These are phyloP conservation scores for Megathymus violae DNA, from an alignment of 1,140 invertebrate genomes.

Conservation along the genomic window DNA sequence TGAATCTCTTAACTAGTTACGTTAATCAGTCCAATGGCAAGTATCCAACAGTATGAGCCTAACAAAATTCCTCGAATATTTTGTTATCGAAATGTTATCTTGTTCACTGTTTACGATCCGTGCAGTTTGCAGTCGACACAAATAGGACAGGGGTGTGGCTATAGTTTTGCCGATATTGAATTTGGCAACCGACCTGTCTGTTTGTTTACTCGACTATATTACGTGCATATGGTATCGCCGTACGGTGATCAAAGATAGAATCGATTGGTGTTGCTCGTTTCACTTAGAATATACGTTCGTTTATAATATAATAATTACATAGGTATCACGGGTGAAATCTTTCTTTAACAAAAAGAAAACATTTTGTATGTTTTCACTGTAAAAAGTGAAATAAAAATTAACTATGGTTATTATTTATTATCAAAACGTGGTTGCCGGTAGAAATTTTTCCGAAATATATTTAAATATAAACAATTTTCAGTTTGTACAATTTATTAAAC, in stretches of 20 bases:
- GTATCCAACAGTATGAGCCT: constrained; percentile 1
- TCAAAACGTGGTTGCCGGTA: no score
- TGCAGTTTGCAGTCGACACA: constrained; percentile 12
- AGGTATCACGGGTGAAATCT: not conserved
- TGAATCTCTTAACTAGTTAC: not conserved
- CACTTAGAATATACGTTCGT: not conserved
- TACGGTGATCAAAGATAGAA: not conserved
- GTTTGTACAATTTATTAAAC: no score
- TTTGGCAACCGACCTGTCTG: constrained; percentile 8
- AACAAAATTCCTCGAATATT: constrained; percentile 15
- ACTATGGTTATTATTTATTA: no score
- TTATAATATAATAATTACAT: constrained; percentile 1
- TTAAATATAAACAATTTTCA: no score
- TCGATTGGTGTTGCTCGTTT: not conserved
- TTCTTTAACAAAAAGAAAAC: no score
- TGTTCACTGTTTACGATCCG: constrained; percentile 11
- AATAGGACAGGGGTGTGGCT: constrained; percentile 4
- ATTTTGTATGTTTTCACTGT: no score
- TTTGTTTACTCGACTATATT: constrained; percentile 18
- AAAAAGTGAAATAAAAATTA: no score
- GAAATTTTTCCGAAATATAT: no score
- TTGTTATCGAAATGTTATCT: constrained; percentile 22
- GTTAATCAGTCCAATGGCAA: not conserved
- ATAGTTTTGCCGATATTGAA: not conserved
- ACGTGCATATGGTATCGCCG: not conserved